Evolutionary conservation across 2,888 invertebrate genomes (phyloP), one percentile per base, ranked within the genome.

Genomic region (Macrophya annulata): DNA sequence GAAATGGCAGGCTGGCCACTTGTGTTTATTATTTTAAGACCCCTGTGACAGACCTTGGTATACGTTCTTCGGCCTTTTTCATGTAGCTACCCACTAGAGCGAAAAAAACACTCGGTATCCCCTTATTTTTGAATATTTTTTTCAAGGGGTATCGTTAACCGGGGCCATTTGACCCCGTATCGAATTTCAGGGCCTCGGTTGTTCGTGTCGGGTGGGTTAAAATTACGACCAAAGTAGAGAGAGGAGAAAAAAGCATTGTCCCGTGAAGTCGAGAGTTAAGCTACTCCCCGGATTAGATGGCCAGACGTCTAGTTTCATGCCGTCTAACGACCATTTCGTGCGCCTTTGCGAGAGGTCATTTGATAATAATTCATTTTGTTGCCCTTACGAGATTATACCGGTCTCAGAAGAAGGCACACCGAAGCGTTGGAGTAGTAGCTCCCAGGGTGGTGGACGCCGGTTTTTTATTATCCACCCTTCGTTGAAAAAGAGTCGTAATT

Each of bases 1-100:
- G 31, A 62, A 62, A 81, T 62, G 62, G 43, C 43, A 25, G 81
- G 59, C 83, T 48, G 40, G 68, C 68, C 83, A 83, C 83, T 83
- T 51, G 83, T 83, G 83, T 83, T 83, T 83, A 83, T 83, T 83
- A 83, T 83, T 83, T 68, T 62, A 83, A 83, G 83, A 83, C 43
- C 83, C 81, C 83, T 43, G 71, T 31, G 83, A 83, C 83, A 83
- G 83, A 83, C 83, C 48, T 81, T 51, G 81, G 62, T 81, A 62
- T 59, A 45, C 48, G 45, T 51, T 68, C 43, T 65, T 68, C 31
- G 25, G 51, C 45, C 45, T 59, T 81, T 81, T 59, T 51, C 79
- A 79, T 79, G 62, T 62, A 81, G 17, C 31, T 51, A 59, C 68
- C 83, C 83, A 37, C 83, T 45, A 15, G 68, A 45, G 83, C 83